Evolutionary conservation across 2,113 vertebrate genomes (phyloP).

Genomic region (Tylochromis polylepis): DNA sequence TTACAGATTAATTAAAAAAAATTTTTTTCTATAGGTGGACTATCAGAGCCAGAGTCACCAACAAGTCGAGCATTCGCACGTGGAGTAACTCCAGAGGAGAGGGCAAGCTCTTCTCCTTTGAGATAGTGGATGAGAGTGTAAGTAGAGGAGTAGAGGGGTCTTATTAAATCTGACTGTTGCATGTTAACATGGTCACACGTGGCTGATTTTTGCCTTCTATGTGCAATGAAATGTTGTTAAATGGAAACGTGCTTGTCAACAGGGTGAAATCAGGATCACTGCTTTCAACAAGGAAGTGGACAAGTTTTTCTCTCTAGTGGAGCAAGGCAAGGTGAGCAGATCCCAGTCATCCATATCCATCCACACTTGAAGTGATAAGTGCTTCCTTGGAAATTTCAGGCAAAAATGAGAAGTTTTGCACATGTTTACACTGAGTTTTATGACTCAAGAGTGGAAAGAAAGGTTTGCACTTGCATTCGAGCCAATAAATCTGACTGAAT

Average conservation of each 20-base stretch:
- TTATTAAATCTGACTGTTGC: neutral
- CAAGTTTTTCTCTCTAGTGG: conserved; percentile 90
- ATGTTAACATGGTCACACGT: neutral
- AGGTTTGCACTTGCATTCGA: neutral
- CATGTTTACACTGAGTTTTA: neutral
- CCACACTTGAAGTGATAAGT: conserved; percentile 4
- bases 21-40: conserved; percentile 82
- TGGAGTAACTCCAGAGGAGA: conserved; percentile 96
- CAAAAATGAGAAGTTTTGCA: neutral
- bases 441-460: neutral
- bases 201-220: neutral
- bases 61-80: conserved; percentile 84
- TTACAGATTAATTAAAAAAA: neutral
- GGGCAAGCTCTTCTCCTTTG: conserved; percentile 93
- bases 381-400: neutral
- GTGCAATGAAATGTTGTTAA: neutral
- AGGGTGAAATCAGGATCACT: conserved; percentile 95
- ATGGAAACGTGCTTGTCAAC: conserved; percentile 33
- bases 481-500: neutral
- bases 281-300: conserved; percentile 95
- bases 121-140: conserved; percentile 92
- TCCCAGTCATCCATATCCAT: neutral
- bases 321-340: conserved; percentile 87
- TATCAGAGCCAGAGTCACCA: conserved; percentile 87
- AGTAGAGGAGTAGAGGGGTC: conserved; percentile 52